Percentiles rank a stretch among this genome's conserved stretches.
Evolutionary conservation across 2,113 vertebrate species (phyloP).

Genomic region (Holacanthus passer): DNA sequence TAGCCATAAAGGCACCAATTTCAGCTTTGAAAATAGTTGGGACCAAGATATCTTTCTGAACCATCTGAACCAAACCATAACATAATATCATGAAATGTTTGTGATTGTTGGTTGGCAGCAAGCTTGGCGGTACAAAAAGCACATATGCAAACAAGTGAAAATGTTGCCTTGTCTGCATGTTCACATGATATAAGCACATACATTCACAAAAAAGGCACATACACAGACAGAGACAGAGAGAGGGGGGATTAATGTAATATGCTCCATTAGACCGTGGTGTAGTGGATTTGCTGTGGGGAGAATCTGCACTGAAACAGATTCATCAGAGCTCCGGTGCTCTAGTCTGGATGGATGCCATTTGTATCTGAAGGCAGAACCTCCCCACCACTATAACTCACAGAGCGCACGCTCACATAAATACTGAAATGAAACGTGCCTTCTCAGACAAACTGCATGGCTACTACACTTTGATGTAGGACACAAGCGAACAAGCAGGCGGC

Average conservation of each 20-base stretch:
- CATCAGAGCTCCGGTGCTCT: constrained; percentile 55
- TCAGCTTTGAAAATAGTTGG: not conserved
- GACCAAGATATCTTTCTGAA: not conserved
- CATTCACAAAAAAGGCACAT: not conserved
- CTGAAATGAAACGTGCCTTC: constrained; percentile 52
- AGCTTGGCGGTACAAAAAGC: not conserved
- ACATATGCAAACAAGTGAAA: not conserved
- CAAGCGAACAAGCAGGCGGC: constrained; percentile 10
- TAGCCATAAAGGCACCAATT: no score
- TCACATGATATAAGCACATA: not conserved
- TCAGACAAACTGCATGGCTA: constrained; percentile 50
- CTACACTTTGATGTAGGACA: constrained; percentile 46
- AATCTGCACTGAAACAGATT: constrained; percentile 67
- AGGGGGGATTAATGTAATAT: constrained; percentile 19
- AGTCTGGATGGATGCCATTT: constrained; percentile 67
- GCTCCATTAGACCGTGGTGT: constrained; percentile 41
- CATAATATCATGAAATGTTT: not conserved
- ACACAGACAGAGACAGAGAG: not conserved
- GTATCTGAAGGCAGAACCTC: constrained; percentile 62
- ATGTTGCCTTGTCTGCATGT: not conserved
- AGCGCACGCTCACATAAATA: constrained; percentile 46
- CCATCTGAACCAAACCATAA: not conserved
- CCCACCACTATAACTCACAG: constrained; percentile 46
- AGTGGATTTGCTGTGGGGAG: constrained; percentile 64
- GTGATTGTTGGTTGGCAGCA: not conserved